Evolutionary conservation across 2,888 invertebrate species (phyloP), one percentile per base, ranked within the genome.

Genomic region (Aricia artaxerxes): DNA sequence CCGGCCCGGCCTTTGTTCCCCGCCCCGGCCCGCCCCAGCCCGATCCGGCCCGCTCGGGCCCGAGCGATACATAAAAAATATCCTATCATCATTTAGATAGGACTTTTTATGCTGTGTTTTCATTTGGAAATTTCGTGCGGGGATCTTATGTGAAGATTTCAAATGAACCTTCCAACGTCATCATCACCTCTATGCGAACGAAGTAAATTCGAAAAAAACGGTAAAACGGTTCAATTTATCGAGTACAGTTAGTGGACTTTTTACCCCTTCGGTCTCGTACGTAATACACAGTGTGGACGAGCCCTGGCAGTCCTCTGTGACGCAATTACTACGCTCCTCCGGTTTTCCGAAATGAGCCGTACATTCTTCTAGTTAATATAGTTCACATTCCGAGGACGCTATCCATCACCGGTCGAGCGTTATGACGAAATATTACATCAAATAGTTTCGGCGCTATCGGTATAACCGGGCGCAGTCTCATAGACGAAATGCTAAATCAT

Each of bases 351-450:
- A 69, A 69, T 38, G 69, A 69, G 13, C 69, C 69, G 69, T 38
- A 69, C 69, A 69, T 69, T 69, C 16, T 69, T 69, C 35, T 69
- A 69, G 35, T 69, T 69, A 69, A 69, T 69, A 69, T 38, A 69
- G 35, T 69, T 69, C 69, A 13, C 69, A 69, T 69, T 69, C 69
- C 38, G 69, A 5, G 31, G 69, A 16, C 69, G 38, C 24, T 69
- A 69, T 69, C 69, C 35, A 69, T 69, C 69, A 38, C 69, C 69
- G 69, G 69, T 9, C 69, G 69, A 69, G 35, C 69, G 69, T 69
- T 69, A 69, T 69, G 69, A 69, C 69, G 35, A 69, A 69, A 38
- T 69, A 69, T 69, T 69, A 69, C 69, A 69, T 69, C 69, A 6
- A 69, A 69, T 69, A 69, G 69, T 69, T 69, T 38, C 69, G 69